Base-by-base conservation (phyloP, 1,140 invertebrate genomes). In the Xylocopa sonorina region DNA sequence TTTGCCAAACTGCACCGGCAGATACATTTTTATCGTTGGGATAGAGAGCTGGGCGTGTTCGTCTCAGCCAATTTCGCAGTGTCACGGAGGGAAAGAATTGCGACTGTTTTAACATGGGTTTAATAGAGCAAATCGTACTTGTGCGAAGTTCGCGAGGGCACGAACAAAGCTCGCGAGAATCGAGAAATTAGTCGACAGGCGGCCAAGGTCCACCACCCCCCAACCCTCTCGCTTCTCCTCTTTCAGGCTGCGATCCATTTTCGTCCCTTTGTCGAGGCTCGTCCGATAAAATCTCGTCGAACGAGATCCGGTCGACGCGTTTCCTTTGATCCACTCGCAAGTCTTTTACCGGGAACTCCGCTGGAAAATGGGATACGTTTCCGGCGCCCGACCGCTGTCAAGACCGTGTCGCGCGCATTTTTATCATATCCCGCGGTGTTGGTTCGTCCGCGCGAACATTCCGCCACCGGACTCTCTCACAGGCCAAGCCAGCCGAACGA, bases 231-330 rank as follows among this genome's bases (percentile, higher is more conserved):
- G 6, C 5, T 46, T 46, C 21, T 50, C 38, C 9, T 38, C 21
- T 41, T 58, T 6, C 55, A 32, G 29, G 29, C 9, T n/a, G n/a
- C 58, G 58, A 74, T 74, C 71, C 60, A 74, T 74, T 74, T 53
- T 51, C 51, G 46, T 21, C 55, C 67, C 55, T 78, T 69, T 78
- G 55, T 78, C 67, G 55, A 2, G 55, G 21, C 21, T 78, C 27
- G 73, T 66, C 66, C 46, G 74, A 51, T 71, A 41, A 71, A 78
- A 71, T 78, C 75, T 60, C 75, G 55, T 18, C 24, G 55, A 71
- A 57, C 38, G 62, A 57, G 50, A 75, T 75, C n/a, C 41, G 43
- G 55, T 53, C 41, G 55, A 67, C 38, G 53, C 57, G 21, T 50
- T 71, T 50, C 66, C 60, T 75, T 51, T 58, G 73, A 76, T 58